Conservation (phyloP, 2,113 vertebrate species). For the Aramus guarauna region DNA sequence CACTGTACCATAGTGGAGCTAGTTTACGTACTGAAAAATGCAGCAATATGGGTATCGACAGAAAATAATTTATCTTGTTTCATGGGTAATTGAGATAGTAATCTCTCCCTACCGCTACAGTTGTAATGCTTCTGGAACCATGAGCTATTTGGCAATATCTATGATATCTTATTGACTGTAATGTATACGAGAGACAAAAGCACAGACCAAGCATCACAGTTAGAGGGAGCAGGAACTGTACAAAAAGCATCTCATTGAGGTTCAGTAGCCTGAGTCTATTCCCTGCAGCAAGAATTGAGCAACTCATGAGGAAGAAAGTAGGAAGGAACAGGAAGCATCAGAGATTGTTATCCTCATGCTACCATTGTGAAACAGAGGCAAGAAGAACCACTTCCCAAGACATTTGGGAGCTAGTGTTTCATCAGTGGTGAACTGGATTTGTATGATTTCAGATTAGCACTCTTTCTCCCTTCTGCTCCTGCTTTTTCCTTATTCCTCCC, state of each 20-base stretch:
- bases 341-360: neutral
- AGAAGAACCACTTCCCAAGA: neutral
- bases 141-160: neutral
- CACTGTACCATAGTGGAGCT: neutral
- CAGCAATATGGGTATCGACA: neutral
- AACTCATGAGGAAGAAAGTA: neutral
- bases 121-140: neutral
- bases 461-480: neutral
- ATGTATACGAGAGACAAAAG: neutral
- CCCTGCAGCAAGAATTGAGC: neutral
- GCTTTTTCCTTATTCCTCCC: neutral
- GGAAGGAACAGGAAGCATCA: neutral
- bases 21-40: neutral
- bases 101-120: neutral
- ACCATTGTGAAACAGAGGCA: neutral
- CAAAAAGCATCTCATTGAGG: neutral
- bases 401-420: neutral
- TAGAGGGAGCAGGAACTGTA: neutral
- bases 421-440: neutral
- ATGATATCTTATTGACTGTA: neutral
- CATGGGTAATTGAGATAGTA: neutral
- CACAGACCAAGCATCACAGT: neutral
- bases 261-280: neutral
- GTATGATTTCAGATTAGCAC: neutral
- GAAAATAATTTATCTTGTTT: neutral